These are phyloP conservation scores for Cecidostiba fungosa DNA, from an alignment of 2,888 invertebrate genomes.

Conservation along the genomic window DNA sequence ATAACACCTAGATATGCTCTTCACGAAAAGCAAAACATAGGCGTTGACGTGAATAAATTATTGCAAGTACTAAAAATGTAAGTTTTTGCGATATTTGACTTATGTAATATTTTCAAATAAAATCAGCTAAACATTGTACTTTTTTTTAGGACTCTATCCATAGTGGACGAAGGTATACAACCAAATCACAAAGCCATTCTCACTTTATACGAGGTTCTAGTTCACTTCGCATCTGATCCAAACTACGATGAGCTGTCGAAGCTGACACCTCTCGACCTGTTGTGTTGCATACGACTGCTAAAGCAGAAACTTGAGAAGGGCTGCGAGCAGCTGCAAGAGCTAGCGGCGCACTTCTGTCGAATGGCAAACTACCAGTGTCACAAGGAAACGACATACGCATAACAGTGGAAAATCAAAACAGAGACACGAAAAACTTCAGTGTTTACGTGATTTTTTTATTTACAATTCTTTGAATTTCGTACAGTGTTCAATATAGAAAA, in stretches of 20 bases:
- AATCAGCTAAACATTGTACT: not conserved
- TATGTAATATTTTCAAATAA: not conserved
- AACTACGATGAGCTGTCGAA: constrained; percentile 58
- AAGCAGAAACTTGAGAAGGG: constrained; percentile 70
- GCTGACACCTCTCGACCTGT: constrained; percentile 72
- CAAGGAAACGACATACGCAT: constrained; percentile 14
- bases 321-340: constrained; percentile 73
- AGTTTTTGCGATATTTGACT: constrained; percentile 55
- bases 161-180: constrained; percentile 64
- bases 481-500: not conserved
- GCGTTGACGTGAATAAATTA: constrained; percentile 70
- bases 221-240: constrained; percentile 69
- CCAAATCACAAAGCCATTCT: constrained; percentile 68
- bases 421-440: not conserved
- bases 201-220: constrained; percentile 70
- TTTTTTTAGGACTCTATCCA: constrained; percentile 72
- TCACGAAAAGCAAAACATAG: constrained; percentile 70
- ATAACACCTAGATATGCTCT: constrained; percentile 65
- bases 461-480: not conserved
- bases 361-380: constrained; percentile 67
- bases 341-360: constrained; percentile 73
- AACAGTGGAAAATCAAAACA: not conserved
- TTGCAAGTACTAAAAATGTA: constrained; percentile 70
- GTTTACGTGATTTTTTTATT: not conserved
- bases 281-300: constrained; percentile 73